These are phyloP conservation scores for Ara ararauna DNA, from an alignment of 2,797 vertebrate species.

Conservation along the genomic window DNA sequence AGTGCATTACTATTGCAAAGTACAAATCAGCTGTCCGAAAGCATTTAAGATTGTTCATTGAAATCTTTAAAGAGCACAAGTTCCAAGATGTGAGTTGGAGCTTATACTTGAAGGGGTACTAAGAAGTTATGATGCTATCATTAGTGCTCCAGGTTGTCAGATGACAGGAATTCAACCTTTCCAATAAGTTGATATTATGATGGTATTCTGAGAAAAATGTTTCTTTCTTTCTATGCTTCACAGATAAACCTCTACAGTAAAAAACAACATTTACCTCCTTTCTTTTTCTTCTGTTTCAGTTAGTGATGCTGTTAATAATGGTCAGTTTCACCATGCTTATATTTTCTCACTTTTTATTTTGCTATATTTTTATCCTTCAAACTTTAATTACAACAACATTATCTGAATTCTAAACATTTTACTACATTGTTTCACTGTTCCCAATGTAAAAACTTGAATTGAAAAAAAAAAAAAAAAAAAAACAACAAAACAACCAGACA, in stretches of 20 bases:
- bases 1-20: background rate
- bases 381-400: background rate
- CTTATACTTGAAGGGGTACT: background rate
- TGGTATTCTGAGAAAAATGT: background rate
- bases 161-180: background rate
- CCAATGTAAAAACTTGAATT: background rate
- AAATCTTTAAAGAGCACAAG: background rate
- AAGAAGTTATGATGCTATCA: background rate
- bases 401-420: background rate
- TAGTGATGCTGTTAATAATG: background rate
- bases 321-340: background rate
- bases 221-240: background rate
- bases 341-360: background rate
- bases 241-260: background rate
- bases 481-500: background rate
- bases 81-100: background rate
- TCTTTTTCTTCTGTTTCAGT: background rate
- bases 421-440: background rate
- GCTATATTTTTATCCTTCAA: background rate
- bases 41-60: background rate
- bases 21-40: background rate
- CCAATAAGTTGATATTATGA: background rate
- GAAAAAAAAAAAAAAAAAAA: background rate
- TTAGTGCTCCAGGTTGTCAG: background rate
- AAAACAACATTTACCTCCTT: background rate